Conservation (phyloP, 2,888 invertebrate genomes). For the Diaperis boleti region DNA sequence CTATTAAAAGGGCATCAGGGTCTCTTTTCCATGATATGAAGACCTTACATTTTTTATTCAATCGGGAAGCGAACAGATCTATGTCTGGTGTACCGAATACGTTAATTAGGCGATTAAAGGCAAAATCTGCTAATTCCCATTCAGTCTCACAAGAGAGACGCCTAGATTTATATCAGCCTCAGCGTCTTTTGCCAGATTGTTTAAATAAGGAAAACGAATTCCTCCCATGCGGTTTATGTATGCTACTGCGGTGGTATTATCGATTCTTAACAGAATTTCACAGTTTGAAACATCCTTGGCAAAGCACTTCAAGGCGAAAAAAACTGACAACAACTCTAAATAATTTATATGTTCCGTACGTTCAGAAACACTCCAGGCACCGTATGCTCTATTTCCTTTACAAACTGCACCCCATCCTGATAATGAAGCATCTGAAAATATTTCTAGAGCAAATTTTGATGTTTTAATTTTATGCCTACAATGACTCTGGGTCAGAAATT, state of each 20-base stretch:
- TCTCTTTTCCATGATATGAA: constrained; percentile 10
- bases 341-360: constrained; percentile 14
- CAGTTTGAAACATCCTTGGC: constrained; percentile 6
- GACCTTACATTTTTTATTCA: not conserved
- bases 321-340: constrained; percentile 23
- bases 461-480: too few species aligned
- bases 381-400: not conserved
- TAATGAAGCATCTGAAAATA: constrained; percentile 21
- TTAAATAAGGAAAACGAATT: not conserved
- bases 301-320: constrained; percentile 22
- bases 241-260: constrained; percentile 50
- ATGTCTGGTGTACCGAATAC: constrained; percentile 15
- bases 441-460: constrained; percentile 4
- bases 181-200: not conserved
- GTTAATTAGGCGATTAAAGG: not conserved
- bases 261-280: constrained; percentile 47
- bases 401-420: constrained; percentile 24
- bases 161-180: constrained; percentile 21
- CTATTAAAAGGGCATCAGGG: not conserved
- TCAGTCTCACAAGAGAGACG: constrained; percentile 32
- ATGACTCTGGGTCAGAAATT: not conserved
- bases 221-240: constrained; percentile 46
- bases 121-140: constrained; percentile 21
- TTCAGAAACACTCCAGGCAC: constrained; percentile 3
- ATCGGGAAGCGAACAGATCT: constrained; percentile 29